phyloP scores from a whole-genome alignment of 2,113 vertebrate species.

The Epinephelus moara region DNA sequence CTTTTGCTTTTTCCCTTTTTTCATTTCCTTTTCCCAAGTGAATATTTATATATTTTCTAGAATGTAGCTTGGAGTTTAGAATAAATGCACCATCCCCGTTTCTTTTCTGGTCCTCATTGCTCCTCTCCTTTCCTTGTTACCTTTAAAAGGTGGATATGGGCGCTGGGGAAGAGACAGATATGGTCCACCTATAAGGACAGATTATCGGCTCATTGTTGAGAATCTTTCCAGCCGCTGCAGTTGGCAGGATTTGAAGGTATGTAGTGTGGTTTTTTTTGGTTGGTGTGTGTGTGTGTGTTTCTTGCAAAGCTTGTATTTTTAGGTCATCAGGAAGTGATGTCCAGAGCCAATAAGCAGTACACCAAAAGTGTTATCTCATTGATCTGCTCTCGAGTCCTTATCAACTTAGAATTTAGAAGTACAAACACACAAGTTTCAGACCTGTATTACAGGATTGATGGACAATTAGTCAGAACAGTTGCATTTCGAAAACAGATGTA shows the following conservation, averaged over 20 bases:
- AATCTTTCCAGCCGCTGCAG: conserved; percentile 98
- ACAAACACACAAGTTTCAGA: not conserved
- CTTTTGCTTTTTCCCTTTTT: conserved; percentile 53
- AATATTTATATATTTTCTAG: conserved; percentile 63
- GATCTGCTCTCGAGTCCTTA: not conserved
- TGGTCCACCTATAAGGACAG: conserved; percentile 95
- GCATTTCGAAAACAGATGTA: not conserved
- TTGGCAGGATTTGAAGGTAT: conserved; percentile 98
- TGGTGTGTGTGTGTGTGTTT: too few relatives aligned
- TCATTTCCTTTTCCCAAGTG: conserved; percentile 60
- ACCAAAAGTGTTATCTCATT: not conserved
- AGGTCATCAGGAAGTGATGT: not conserved
- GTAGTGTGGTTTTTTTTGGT: not conserved
- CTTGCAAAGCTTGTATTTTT: too few relatives aligned
- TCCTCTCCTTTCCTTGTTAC: conserved; percentile 86
- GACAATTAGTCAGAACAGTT: not conserved
- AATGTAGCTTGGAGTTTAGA: conserved; percentile 68
- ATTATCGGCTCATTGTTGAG: conserved; percentile 98
- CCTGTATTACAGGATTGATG: not conserved
- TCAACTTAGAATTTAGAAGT: not conserved
- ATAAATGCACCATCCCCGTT: conserved; percentile 39
- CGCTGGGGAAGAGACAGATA: conserved; percentile 96
- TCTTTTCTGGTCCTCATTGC: conserved; percentile 79
- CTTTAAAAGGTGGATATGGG: conserved; percentile 93
- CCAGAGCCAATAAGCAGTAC: not conserved